Base-by-base conservation (phyloP, 2,113 vertebrate species). In the Brachyhypopomus occidentalis region DNA sequence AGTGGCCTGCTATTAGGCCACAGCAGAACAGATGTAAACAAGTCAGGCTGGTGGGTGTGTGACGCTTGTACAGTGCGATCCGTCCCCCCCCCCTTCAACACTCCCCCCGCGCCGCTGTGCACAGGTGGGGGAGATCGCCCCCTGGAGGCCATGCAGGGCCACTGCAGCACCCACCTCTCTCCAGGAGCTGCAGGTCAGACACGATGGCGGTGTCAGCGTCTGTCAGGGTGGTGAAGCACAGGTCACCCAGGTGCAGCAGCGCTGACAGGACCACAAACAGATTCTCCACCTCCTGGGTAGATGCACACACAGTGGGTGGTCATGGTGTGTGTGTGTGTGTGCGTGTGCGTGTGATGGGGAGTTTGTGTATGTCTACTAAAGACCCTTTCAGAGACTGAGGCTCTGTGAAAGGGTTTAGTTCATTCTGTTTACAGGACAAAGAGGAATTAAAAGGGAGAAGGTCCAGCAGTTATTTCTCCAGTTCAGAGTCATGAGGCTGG, bases 111-210 rank as follows among this genome's bases (percentile, higher is more conserved):
- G 56, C 27, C 55, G 55, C 41, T 38, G 41, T 56, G 41, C 30
- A 5, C 4, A 60, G 41, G 77, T 30, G 56, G 60, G 41, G 30
- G 7, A 59, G 69, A 17, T 45, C 71, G 73, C 78, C 87, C 80
- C 79, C 86, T 84, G 77, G 56, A 75, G 87, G 84, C 60, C 25
- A 14, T n/a, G 2, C 0, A 1, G 4, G 2, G 16, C 45, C 71
- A 23, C 27, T 63, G 79, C 41, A 58, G 0, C 48, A 89, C 96
- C 94, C 89, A 99, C 97, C 97, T 97, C 92, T 94, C 25, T 98
- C 96, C 84, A 98, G 93, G 6, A 95, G 94, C 93, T 95, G 96
- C 87, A 95, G 91, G 92, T 99, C 95, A n/a, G 96, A 95, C 58
- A 96, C 94, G 0, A 93, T 90, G 1, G 95, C 94, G 2, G 93